These are phyloP conservation scores for Oppia nitens DNA, from an alignment of 1,140 invertebrate genomes.

Conservation along the genomic window DNA sequence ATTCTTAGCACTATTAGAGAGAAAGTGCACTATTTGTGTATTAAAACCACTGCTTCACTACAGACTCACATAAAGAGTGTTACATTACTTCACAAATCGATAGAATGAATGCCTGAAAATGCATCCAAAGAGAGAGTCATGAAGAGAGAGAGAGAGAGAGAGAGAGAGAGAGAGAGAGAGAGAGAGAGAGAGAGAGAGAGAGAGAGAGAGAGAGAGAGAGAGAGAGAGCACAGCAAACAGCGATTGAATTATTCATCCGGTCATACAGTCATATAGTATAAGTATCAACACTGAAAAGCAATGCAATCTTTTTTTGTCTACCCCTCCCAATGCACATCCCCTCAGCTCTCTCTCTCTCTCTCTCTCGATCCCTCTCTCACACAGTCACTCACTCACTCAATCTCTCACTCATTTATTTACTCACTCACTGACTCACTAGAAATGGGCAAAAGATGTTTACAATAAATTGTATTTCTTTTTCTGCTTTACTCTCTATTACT, in stretches of 20 bases:
- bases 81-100: neutral
- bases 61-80: neutral
- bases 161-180: neutral
- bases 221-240: neutral
- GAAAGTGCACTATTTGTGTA: neutral
- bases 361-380: neutral
- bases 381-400: neutral
- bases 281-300: neutral
- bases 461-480: neutral
- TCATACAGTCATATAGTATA: too few species aligned
- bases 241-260: neutral
- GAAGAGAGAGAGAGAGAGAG: neutral
- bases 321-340: neutral
- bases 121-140: neutral
- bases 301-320: neutral
- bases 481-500: neutral
- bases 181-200: neutral
- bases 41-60: neutral
- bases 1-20: neutral
- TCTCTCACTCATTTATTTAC: neutral
- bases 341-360: neutral
- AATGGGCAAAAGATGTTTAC: neutral
- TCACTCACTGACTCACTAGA: neutral
- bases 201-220: neutral
- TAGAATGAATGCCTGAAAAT: neutral